phyloP scores from a whole-genome alignment of 2,113 vertebrate genomes.

The Mormyrus iriodes region DNA sequence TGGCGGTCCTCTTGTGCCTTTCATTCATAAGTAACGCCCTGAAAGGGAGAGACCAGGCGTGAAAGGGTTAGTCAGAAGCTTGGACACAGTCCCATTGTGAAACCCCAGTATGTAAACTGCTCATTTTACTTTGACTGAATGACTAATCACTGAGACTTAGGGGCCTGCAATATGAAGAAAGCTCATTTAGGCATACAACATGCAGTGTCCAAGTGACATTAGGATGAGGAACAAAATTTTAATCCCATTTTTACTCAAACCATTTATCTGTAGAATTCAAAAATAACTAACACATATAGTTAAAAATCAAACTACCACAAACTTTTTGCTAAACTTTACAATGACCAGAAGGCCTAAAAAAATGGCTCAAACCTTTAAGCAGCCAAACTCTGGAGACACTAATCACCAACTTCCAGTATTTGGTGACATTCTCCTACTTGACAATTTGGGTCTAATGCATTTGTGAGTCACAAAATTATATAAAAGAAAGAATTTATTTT shows the following conservation, averaged over 20 bases:
- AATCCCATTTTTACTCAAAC: background rate
- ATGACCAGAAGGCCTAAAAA: background rate
- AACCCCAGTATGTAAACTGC: conserved; percentile 42
- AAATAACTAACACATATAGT: background rate
- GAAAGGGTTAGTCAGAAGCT: conserved; percentile 37
- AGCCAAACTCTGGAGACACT: background rate
- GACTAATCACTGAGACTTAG: conserved; percentile 34
- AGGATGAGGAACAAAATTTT: background rate
- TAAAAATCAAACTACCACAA: background rate
- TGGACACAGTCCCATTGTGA: conserved; percentile 40
- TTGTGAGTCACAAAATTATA: background rate
- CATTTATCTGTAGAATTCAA: background rate
- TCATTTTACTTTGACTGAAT: conserved; percentile 51
- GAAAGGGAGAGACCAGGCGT: conserved; percentile 47
- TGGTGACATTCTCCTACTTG: background rate
- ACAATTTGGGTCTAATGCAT: background rate
- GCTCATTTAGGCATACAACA: background rate
- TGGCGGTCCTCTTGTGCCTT: conserved; percentile 38
- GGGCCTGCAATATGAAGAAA: conserved; percentile 15
- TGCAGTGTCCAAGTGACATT: background rate
- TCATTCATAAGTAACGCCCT: conserved; percentile 55
- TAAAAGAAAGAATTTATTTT: too few species aligned
- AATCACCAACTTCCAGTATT: background rate
- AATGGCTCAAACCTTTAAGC: background rate
- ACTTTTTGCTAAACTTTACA: background rate